A percentile compares a stretch with the other conserved stretches of the same genome.
These are phyloP conservation scores for Heteromormyrus szaboi DNA, from an alignment of 2,797 vertebrate species.

Conservation along the genomic window DNA sequence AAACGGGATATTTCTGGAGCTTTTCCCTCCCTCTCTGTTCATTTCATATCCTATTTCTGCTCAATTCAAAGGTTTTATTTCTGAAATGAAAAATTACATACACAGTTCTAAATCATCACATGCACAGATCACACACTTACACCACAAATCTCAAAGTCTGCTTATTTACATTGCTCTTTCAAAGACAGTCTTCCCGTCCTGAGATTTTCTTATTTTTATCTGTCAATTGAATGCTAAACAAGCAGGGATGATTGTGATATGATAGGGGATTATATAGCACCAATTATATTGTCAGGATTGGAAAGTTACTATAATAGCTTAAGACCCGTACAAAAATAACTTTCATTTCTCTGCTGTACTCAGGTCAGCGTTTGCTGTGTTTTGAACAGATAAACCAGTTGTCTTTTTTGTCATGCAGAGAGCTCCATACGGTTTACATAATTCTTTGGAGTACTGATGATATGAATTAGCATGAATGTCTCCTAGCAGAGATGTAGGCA, in stretches of 20 bases:
- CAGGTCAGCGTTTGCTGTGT: neutral
- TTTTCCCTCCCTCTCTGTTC: neutral
- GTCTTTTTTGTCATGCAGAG: neutral
- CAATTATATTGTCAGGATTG: neutral
- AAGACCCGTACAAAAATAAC: neutral
- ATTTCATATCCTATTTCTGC: neutral
- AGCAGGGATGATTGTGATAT: neutral
- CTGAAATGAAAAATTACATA: neutral
- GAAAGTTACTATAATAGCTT: neutral
- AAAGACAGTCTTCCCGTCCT: neutral
- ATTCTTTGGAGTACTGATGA: neutral
- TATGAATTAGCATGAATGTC: conserved; percentile 7
- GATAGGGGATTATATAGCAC: neutral
- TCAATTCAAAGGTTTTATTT: neutral
- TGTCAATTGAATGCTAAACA: neutral
- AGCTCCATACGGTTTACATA: neutral
- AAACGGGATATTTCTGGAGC: conserved; percentile 35
- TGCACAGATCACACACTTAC: neutral
- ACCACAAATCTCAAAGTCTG: neutral
- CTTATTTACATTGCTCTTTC: neutral
- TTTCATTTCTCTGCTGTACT: neutral
- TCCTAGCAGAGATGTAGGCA: conserved; percentile 20
- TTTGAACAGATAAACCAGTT: neutral
- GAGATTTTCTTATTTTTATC: neutral
- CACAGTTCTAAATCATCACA: neutral